Evolutionary conservation across 2,888 invertebrate species (phyloP).

Genomic region (Pollenia labialis): DNA sequence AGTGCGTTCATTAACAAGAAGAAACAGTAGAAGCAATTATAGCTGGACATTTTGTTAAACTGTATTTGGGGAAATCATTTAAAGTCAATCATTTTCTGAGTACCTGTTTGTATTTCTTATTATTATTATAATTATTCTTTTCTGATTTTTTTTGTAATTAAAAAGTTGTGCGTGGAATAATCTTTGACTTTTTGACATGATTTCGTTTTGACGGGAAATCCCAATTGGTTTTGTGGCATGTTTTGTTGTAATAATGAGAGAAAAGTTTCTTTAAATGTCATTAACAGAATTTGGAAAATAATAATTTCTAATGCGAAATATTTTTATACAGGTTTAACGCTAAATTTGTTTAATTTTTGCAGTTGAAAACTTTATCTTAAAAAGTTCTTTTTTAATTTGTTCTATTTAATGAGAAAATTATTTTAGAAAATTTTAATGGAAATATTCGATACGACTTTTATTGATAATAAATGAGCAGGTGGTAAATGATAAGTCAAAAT

Average conservation of each 20-base stretch:
- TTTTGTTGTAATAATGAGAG: slow-evolving; percentile 4
- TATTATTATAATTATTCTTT: no score
- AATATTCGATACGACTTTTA: no score
- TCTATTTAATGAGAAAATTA: no score
- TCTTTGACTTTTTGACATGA: neutral
- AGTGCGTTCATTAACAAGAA: neutral
- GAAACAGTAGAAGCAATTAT: neutral
- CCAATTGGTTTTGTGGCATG: neutral
- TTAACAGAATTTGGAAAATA: neutral
- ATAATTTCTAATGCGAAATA: no score
- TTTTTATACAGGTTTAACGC: no score
- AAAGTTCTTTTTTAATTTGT: no score
- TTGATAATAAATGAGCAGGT: no score
- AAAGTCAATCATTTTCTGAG: slow-evolving; percentile 8
- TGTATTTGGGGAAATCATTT: neutral
- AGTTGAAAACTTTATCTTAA: no score
- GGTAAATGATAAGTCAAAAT: no score
- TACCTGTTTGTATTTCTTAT: no score
- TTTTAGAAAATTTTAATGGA: no score
- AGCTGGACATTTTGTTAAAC: neutral
- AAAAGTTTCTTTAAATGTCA: slow-evolving; percentile 16
- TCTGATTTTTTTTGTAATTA: neutral
- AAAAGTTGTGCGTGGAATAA: slow-evolving; percentile 5
- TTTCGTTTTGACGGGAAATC: neutral
- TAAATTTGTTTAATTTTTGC: no score